Percentiles rank a stretch among this genome's conserved stretches.
phyloP scores from a whole-genome alignment of 2,113 vertebrate species.

The Eptatretus burgeri region DNA sequence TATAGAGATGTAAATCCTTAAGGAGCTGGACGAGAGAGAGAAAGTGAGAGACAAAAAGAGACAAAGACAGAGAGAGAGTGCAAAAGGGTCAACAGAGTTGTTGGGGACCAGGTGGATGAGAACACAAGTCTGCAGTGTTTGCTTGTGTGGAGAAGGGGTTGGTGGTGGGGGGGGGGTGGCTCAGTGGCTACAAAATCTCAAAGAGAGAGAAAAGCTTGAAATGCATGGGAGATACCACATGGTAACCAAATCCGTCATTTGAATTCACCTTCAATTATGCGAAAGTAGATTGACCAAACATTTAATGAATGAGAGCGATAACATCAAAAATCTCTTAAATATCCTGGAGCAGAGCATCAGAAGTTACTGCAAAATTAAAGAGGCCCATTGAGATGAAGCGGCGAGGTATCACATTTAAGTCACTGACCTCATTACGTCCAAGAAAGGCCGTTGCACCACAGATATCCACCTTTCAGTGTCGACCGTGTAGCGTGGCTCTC shows the following conservation, averaged over 20 bases:
- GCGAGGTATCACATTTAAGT: background rate
- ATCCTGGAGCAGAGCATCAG: background rate
- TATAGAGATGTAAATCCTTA: too few species aligned
- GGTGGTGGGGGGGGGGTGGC: too few species aligned
- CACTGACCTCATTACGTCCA: constrained; percentile 48
- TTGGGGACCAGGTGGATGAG: background rate
- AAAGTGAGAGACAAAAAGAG: background rate
- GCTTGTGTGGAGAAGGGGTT: too few species aligned
- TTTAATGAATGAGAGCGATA: background rate
- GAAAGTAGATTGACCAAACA: background rate
- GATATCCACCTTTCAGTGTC: constrained; percentile 52
- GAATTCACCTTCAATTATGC: background rate
- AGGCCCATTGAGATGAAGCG: too few species aligned
- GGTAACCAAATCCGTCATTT: background rate
- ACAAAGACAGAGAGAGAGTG: background rate
- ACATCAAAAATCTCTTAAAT: background rate
- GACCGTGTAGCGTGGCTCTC: constrained; percentile 47
- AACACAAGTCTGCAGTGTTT: too few species aligned
- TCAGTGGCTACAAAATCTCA: background rate
- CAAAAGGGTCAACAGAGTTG: background rate
- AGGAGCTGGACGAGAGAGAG: too few species aligned
- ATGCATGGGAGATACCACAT: background rate
- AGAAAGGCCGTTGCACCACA: constrained; percentile 58
- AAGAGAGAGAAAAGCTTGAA: background rate
- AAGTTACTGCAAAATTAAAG: background rate